These are phyloP conservation scores for Zygaena filipendulae DNA, from an alignment of 2,888 invertebrate genomes.

Conservation along the genomic window DNA sequence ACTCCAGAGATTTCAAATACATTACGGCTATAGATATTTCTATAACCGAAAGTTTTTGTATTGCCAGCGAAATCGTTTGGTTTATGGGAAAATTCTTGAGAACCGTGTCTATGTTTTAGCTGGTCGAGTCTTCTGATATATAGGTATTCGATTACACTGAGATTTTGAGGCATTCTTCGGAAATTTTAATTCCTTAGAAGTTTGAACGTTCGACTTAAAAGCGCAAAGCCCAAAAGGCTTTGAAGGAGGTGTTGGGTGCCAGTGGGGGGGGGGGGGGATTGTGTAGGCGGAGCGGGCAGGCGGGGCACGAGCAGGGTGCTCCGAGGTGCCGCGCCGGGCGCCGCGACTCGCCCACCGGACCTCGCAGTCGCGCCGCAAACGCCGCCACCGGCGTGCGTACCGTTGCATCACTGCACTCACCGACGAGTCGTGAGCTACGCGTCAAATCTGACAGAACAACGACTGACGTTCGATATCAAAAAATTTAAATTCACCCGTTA, in stretches of 20 bases:
- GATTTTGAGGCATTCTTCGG: no score
- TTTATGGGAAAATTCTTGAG: no score
- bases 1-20: constrained; percentile 29
- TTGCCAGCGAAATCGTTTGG: no score
- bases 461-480: constrained; percentile 13
- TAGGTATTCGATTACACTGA: no score
- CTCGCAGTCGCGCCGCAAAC: constrained; percentile 48
- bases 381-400: constrained; percentile 41
- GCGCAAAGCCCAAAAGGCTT: constrained; percentile 5
- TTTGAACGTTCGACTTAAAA: no score
- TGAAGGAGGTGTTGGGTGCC: constrained; percentile 33
- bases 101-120: no score
- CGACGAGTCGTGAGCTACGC: constrained; percentile 2
- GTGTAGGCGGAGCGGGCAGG: constrained; percentile 42
- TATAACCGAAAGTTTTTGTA: no score
- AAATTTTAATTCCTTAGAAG: no score
- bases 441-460: constrained; percentile 10
- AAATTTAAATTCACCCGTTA: constrained; percentile 29
- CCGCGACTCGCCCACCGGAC: constrained; percentile 32
- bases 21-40: constrained; percentile 11
- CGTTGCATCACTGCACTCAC: constrained; percentile 22
- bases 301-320: constrained; percentile 58
- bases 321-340: constrained; percentile 33
- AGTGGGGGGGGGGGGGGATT: constrained; percentile 25
- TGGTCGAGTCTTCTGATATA: no score